These are phyloP conservation scores for Bubo scandiacus DNA, from an alignment of 2,113 vertebrate species.

Conservation along the genomic window DNA sequence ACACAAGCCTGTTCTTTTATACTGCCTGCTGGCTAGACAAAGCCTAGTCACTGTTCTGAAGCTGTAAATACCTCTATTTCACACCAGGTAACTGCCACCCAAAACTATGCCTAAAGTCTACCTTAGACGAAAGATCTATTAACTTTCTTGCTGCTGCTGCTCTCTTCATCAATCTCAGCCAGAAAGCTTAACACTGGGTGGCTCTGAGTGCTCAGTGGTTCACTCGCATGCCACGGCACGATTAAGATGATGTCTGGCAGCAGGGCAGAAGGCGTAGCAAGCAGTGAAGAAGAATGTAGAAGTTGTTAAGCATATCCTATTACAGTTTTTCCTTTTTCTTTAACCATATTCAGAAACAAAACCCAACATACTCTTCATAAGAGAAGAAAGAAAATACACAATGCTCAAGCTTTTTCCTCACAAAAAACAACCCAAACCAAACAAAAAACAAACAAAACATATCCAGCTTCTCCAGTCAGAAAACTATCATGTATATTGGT, in stretches of 20 bases:
- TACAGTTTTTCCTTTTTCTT: neutral
- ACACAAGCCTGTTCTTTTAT: neutral
- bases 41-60: neutral
- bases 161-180: neutral
- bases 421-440: neutral
- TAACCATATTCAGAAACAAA: neutral
- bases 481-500: neutral
- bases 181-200: neutral
- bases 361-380: neutral
- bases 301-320: neutral
- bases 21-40: neutral
- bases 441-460: neutral
- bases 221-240: fast-evolving
- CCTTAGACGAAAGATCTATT: neutral
- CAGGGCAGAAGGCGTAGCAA: neutral
- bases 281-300: neutral
- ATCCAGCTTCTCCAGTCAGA: neutral
- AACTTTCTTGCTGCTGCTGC: neutral
- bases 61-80: neutral
- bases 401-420: fast-evolving
- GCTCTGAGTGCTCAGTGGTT: neutral
- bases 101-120: neutral
- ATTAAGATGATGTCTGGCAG: neutral
- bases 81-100: neutral
- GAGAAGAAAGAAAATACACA: neutral